These are phyloP conservation scores for Isoperla grammatica DNA, from an alignment of 2,888 invertebrate genomes.

Conservation along the genomic window DNA sequence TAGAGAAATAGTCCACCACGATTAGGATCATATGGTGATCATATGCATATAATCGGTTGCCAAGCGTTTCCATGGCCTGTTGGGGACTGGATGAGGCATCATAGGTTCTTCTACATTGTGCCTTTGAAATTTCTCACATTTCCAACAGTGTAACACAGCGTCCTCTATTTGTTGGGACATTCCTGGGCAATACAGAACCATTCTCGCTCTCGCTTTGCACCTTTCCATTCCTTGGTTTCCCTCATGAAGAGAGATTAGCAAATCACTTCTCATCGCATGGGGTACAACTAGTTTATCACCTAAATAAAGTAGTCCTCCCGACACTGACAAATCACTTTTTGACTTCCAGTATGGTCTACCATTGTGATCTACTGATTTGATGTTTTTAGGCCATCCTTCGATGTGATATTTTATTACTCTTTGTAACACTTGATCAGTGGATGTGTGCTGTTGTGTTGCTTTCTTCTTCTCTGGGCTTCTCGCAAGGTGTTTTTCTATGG, in stretches of 20 bases:
- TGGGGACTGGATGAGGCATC: slow-evolving; percentile 33
- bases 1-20: slow-evolving; percentile 35
- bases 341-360: neutral
- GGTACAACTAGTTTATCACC: slow-evolving; percentile 9
- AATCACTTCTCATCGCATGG: neutral
- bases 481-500: slow-evolving; percentile 5
- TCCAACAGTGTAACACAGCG: slow-evolving; percentile 3
- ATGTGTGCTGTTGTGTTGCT: neutral
- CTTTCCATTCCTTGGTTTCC: slow-evolving; percentile 14
- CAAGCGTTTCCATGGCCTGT: slow-evolving; percentile 35
- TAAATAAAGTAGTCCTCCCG: neutral
- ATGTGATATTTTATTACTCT: neutral
- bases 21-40: slow-evolving; percentile 32
- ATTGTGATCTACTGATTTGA: neutral
- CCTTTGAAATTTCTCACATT: neutral
- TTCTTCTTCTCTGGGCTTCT: slow-evolving; percentile 4
- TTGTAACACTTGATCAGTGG: neutral
- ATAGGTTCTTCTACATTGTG: slow-evolving; percentile 31
- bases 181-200: slow-evolving; percentile 9
- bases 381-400: slow-evolving; percentile 12
- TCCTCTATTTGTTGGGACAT: slow-evolving; percentile 12
- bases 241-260: slow-evolving; percentile 10
- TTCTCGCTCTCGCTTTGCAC: slow-evolving; percentile 8
- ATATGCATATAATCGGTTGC: slow-evolving; percentile 35
- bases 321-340: neutral